Conservation (phyloP, 2,797 vertebrate species). For the Sus cebifrons region DNA sequence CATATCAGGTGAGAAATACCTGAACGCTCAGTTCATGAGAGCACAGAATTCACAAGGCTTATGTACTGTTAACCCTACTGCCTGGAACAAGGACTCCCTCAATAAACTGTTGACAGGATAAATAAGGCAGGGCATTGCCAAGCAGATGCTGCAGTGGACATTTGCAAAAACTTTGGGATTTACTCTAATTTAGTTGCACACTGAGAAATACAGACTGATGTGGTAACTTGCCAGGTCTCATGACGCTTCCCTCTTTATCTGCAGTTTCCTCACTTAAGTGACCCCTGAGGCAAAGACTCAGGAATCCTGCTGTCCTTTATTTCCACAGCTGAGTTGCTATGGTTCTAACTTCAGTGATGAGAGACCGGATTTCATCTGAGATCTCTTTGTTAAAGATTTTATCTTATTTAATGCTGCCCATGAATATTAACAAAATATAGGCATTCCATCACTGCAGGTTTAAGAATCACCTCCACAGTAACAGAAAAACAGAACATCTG, state of each 20-base stretch:
- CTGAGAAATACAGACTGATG: neutral
- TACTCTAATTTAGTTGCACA: conserved; percentile 1
- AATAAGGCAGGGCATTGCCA: neutral
- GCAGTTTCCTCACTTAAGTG: neutral
- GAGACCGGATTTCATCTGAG: neutral
- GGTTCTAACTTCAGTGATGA: conserved; percentile 19
- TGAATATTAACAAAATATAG: conserved; percentile 56
- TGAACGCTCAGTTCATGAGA: neutral
- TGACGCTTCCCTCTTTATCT: neutral
- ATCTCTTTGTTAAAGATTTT: conserved; percentile 45
- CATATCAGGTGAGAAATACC: neutral
- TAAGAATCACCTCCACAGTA: neutral
- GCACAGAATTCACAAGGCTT: neutral
- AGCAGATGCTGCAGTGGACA: neutral
- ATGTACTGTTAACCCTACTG: neutral
- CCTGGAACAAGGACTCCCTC: neutral
- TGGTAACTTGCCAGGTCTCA: neutral
- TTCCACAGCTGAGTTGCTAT: conserved; percentile 33
- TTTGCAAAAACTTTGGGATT: conserved; percentile 15
- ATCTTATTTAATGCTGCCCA: neutral
- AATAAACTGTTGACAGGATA: neutral
- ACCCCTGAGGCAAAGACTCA: conserved; percentile 32
- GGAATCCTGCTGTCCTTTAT: conserved; percentile 28
- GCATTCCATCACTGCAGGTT: neutral
- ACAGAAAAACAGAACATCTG: conserved; percentile 52